Evolutionary conservation across 2,797 vertebrate species (phyloP), one percentile per base, ranked within the genome.

Genomic region (Thunnus albacares): DNA sequence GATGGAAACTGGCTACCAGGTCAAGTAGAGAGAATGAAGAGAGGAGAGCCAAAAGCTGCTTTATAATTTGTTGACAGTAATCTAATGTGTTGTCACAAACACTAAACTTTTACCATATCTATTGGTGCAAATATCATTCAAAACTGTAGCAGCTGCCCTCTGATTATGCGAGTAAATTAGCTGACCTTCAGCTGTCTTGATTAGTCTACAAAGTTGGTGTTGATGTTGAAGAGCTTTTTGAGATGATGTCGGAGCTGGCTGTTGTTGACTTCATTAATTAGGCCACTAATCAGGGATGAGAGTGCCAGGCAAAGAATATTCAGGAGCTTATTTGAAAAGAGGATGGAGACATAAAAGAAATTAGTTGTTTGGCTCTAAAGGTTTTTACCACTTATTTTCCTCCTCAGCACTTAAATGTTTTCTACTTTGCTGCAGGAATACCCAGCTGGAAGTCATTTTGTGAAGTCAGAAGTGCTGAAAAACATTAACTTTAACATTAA

Each of bases 261-360:
- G n/a, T 75, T 71, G 56, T 81, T 82, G 41, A 77, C 65, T 84
- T 65, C 4, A 49, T 64, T 86, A 72, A 77, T 75, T 30, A 56
- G 33, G 33, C 61, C 4, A 49, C 60, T 86, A 72, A 79, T 75
- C 26, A 52, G 33, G 38, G 45, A 30, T 58, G 41, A 73, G 62
- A 45, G 2, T 75, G 66, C 43, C 73, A 82, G 70, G 53, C 71
- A 13, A 60, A 66, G 20, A 45, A 43, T 66, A 71, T 15, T 62
- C 51, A 58, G 30, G 33, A 68, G 62, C 61, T 66, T 53, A 3
- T 62, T 14, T 33, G 70, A 20, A 49, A 55, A 53, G 5, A n/a
- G 5, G 5, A 53, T 55, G 13, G 58, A 55, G 15, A 49, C 67
- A 20, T 41, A 9, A 68, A 7, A 18, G 52, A 56, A 56, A 60